Evolutionary conservation across 1,140 invertebrate genomes (phyloP), one percentile per base, ranked within the genome.

Genomic region (Episyrphus balteatus): DNA sequence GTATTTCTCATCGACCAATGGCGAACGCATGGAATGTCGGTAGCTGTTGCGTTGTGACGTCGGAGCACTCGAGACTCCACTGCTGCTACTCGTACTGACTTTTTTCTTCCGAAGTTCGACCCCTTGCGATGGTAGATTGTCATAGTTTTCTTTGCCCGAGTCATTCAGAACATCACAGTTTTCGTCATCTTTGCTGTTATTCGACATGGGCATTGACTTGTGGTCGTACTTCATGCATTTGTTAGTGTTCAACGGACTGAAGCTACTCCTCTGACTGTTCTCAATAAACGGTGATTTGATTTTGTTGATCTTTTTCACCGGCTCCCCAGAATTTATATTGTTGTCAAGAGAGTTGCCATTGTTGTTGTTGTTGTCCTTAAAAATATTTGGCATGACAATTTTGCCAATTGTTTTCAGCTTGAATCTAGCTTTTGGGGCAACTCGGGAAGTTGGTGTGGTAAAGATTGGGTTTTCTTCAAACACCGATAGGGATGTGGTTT

Each of bases 211-310:
- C 38, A 37, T 40, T 6, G 21, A 43, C 9, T 41, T 43, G 12
- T 40, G 42, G 31, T 51, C 50, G n/a, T 39, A 47, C 17, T 47
- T 47, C 50, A 47, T 47, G 19, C 31, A 44, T 11, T 47, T 47
- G 2, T 21, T 40, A 21, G 34, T 12, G 18, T 47, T 45, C 13
- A 44, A 38, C 36, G 36, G 14, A 17, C 6, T 48, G 44, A 2
- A 51, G 46, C n/a, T 51, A 50, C 13, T 50, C 37, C 42, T 44
- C 40, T 51, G 41, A 51, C 42, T 44, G 32, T 50, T 53, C n/a
- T 62, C 63, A 5, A 66, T 60, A 15, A 66, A 66, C 0, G 61
- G 61, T 0, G 63, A 66, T 36, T 66, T 66, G 19, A 66, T 51
- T 43, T 66, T 66, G 11, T 63, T 63, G 5, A 66, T 65, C 34